Conservation (phyloP, 1,140 invertebrate species). For the Luehdorfia chinensis region DNA sequence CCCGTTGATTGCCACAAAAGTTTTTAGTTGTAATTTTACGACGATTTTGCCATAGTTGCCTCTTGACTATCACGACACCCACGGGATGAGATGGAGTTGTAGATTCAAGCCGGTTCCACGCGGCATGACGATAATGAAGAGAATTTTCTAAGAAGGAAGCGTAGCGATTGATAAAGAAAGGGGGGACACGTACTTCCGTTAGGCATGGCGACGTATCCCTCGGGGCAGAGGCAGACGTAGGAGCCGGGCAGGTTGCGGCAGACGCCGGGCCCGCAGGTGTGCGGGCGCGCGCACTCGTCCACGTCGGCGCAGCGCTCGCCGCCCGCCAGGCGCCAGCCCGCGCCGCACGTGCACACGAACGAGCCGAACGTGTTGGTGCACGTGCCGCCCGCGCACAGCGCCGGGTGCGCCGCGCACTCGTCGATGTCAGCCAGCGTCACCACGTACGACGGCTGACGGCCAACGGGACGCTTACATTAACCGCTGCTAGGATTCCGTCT, state of each 20-base stretch:
- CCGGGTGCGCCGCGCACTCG: constrained; percentile 89
- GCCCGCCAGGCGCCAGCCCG: constrained; percentile 85
- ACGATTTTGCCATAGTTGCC: no score
- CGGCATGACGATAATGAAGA: no score
- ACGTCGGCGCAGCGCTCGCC: constrained; percentile 88
- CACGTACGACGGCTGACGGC: constrained; percentile 68
- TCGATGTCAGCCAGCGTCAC: constrained; percentile 89
- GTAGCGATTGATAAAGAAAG: no score
- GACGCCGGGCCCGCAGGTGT: constrained; percentile 86
- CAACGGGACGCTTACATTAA: no score
- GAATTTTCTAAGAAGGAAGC: no score
- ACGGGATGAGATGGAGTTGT: no score
- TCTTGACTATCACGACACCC: no score
- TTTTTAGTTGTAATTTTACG: no score
- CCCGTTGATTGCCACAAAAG: no score
- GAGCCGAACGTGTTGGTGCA: constrained; percentile 94
- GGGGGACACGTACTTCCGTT: constrained; percentile 82
- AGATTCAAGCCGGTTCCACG: no score
- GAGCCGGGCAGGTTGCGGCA: constrained; percentile 91
- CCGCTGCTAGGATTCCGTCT: neutral
- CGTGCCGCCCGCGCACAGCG: constrained; percentile 88
- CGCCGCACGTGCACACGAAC: constrained; percentile 88
- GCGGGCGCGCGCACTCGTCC: constrained; percentile 86
- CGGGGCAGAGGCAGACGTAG: constrained; percentile 91
- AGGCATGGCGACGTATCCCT: constrained; percentile 90